Evolutionary conservation across 2,888 invertebrate species (phyloP).

Genomic region (Tachystola acroxantha): DNA sequence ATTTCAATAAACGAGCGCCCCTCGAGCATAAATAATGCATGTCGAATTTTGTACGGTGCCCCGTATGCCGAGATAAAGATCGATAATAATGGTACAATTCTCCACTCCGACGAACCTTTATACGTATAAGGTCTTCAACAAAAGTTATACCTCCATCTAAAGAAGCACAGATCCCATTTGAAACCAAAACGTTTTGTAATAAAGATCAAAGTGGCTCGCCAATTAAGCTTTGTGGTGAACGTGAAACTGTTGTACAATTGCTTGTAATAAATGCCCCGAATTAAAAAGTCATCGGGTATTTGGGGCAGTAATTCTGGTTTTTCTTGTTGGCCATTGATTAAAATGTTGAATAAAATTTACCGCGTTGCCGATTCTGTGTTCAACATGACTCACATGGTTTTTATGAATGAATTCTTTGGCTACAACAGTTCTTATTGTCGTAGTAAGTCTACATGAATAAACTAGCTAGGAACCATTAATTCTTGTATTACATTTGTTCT

Average conservation of each 20-base stretch:
- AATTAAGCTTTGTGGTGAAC: background rate
- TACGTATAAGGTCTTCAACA: background rate
- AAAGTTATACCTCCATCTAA: background rate
- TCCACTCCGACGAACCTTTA: constrained; percentile 21
- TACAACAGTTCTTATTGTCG: too few species aligned
- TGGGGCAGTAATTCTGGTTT: constrained; percentile 5
- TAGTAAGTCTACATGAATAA: too few species aligned
- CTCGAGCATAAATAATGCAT: constrained; percentile 69
- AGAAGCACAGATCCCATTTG: background rate
- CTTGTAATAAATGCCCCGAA: constrained; percentile 5
- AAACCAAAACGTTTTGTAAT: background rate
- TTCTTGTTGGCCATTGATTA: constrained; percentile 1
- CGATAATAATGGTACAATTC: constrained; percentile 46
- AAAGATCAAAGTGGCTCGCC: background rate
- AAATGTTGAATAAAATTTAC: constrained; percentile 1
- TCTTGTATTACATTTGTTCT: too few species aligned
- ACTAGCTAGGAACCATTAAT: too few species aligned
- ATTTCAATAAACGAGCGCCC: constrained; percentile 68
- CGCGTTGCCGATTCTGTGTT: background rate
- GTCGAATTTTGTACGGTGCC: constrained; percentile 53
- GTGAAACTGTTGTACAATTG: background rate
- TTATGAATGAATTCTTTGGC: too few species aligned
- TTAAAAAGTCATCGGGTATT: constrained; percentile 7
- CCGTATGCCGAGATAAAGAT: constrained; percentile 44
- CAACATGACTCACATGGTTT: background rate